Evolutionary conservation across 2,113 vertebrate genomes (phyloP).

Genomic region (Hypocryptadius cinnamomeus): DNA sequence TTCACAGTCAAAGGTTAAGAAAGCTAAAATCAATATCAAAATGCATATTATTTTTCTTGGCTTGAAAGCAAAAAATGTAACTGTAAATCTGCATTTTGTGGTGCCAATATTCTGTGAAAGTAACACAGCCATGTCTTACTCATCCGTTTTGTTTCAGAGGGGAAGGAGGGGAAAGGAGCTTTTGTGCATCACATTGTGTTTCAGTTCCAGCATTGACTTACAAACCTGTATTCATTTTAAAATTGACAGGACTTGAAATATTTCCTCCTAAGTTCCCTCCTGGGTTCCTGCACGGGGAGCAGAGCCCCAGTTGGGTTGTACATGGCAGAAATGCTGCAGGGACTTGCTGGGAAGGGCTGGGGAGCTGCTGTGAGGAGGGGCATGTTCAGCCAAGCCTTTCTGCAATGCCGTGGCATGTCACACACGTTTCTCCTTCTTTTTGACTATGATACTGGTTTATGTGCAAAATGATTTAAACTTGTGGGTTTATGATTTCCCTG

Average conservation of each 20-base stretch:
- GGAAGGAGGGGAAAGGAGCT: neutral
- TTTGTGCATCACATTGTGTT: neutral
- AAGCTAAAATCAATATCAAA: neutral
- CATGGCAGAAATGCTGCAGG: fast-evolving
- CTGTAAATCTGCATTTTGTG: neutral
- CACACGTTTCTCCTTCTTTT: neutral
- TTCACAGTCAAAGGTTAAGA: neutral
- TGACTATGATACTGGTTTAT: neutral
- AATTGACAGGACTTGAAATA: neutral
- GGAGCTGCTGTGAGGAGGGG: neutral
- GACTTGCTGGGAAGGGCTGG: neutral
- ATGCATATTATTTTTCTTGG: neutral
- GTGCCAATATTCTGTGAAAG: neutral
- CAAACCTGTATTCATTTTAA: neutral
- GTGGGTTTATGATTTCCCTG: neutral
- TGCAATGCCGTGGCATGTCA: neutral
- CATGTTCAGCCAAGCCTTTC: neutral
- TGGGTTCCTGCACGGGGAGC: neutral
- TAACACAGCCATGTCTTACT: neutral
- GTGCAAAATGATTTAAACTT: neutral
- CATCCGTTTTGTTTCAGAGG: neutral
- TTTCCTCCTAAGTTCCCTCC: neutral
- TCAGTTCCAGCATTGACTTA: neutral
- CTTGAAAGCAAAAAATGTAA: neutral
- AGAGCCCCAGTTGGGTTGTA: neutral